Percentiles rank a stretch among this genome's conserved stretches.
phyloP scores from a whole-genome alignment of 2,113 vertebrate genomes.

The Stegastes partitus region DNA sequence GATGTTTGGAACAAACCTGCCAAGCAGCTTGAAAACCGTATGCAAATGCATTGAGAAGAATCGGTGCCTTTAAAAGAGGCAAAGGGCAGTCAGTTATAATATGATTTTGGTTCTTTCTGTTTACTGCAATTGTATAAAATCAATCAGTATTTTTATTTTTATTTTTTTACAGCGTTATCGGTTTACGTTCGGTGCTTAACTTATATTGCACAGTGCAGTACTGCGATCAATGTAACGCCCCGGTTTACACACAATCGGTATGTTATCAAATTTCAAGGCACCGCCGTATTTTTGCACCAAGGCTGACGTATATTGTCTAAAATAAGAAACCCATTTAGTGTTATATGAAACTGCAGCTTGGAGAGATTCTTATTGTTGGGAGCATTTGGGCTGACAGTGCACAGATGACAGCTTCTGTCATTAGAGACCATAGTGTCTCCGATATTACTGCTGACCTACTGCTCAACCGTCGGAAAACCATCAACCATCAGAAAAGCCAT shows the following conservation, averaged over 20 bases:
- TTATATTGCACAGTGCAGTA: not conserved
- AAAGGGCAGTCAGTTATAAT: not conserved
- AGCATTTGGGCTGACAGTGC: conserved; percentile 28
- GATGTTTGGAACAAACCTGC: not conserved
- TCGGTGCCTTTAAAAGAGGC: too few relatives aligned
- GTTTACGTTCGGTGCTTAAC: not conserved
- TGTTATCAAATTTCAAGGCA: not conserved
- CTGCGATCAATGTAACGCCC: not conserved
- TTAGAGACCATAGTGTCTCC: conserved; percentile 16
- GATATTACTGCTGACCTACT: conserved; percentile 21
- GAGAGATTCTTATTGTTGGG: not conserved
- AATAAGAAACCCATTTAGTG: conserved; percentile 43
- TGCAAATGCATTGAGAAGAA: not conserved
- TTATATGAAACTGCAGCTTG: conserved; percentile 25
- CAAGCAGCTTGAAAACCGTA: not conserved
- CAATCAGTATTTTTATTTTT: too few relatives aligned
- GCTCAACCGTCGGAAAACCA: not conserved
- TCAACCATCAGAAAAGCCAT: conserved; percentile 1
- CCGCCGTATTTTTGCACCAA: not conserved
- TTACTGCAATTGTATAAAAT: not conserved
- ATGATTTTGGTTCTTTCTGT: not conserved
- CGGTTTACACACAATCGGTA: not conserved
- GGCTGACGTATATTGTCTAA: not conserved
- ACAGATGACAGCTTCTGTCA: conserved; percentile 28
- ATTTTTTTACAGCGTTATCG: not conserved